Base-by-base conservation (phyloP, 2,888 invertebrate genomes). In the Lithophane socia region DNA sequence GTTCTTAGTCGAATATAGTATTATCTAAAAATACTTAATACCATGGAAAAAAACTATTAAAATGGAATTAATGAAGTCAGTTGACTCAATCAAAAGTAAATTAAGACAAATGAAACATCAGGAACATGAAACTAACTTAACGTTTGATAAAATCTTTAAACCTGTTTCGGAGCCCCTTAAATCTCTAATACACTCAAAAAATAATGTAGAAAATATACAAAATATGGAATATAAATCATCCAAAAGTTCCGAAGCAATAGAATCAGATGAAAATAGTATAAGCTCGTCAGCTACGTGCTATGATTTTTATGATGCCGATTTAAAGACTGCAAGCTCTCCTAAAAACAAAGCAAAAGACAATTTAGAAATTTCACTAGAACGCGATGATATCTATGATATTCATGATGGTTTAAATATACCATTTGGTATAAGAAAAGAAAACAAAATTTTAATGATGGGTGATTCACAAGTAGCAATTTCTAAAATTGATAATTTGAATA, bases 11-110 rank as follows among this genome's bases (percentile, higher is more conserved):
- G n/a, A 54, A 54, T 0, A 0, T 4, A 56, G 42, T 56, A 42
- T n/a, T 56, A 29, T 9, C 0, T 9, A 13, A n/a, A 5, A 1
- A 1, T 29, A 29, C 29, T 29, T 29, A 29, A 42, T 1, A 56
- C 4, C 0, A 68, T 54, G 54, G 16, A 68, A 9, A 54, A 68
- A 68, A 54, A 68, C n/a, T 54, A 68, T 56, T 54, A 66, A 66
- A 66, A 66, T 24, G 3, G 65, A 66, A 49, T 66, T 65, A 44
- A 24, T 44, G 16, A 65, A 44, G n/a, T 47, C 44, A 2, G 47
- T 24, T 0, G 18, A 65, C 24, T 47, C 44, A 5, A 65, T 65
- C 24, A 65, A 24, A 5, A 29, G 24, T 24, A 24, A 49, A 49
- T 18, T 49, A 49, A 47, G 24, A 18, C 47, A 66, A 66, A 18